Evolutionary conservation across 1,140 invertebrate species (phyloP).

Genomic region (Tachypleus tridentatus): DNA sequence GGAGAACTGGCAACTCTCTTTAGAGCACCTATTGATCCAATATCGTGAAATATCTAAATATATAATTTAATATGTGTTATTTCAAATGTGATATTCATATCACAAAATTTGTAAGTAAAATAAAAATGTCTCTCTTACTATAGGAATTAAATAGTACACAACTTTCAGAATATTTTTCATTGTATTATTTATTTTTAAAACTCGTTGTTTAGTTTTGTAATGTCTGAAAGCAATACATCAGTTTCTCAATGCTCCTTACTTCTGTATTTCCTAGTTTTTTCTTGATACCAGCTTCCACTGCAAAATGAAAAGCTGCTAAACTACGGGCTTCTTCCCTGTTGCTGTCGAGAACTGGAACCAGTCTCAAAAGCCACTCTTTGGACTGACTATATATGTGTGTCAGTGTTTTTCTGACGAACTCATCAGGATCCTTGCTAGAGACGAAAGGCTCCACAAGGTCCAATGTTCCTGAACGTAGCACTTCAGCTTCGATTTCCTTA

Average conservation of each 20-base stretch:
- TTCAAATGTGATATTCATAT: too few relatives aligned
- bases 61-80: too few relatives aligned
- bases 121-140: too few relatives aligned
- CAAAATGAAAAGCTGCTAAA: conserved; percentile 96
- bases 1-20: conserved; percentile 96
- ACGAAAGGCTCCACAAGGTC: conserved; percentile 95
- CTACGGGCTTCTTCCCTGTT: conserved; percentile 92
- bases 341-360: conserved; percentile 91
- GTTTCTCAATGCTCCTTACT: conserved; percentile 25
- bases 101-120: too few relatives aligned
- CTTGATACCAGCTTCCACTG: conserved; percentile 98
- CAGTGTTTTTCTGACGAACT: conserved; percentile 77
- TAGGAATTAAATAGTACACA: too few relatives aligned
- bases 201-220: too few relatives aligned
- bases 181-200: too few relatives aligned
- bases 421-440: conserved; percentile 78
- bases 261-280: conserved; percentile 88
- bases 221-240: background rate
- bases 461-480: conserved; percentile 86
- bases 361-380: conserved; percentile 82
- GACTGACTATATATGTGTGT: conserved; percentile 92
- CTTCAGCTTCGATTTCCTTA: conserved; percentile 94
- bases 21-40: conserved; percentile 86
- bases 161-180: too few relatives aligned
- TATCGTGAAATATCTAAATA: conserved; percentile 68